Percentiles rank a stretch among this genome's conserved stretches.
phyloP scores from a whole-genome alignment of 2,888 invertebrate species.

The Drepanosiphum platanoidis region DNA sequence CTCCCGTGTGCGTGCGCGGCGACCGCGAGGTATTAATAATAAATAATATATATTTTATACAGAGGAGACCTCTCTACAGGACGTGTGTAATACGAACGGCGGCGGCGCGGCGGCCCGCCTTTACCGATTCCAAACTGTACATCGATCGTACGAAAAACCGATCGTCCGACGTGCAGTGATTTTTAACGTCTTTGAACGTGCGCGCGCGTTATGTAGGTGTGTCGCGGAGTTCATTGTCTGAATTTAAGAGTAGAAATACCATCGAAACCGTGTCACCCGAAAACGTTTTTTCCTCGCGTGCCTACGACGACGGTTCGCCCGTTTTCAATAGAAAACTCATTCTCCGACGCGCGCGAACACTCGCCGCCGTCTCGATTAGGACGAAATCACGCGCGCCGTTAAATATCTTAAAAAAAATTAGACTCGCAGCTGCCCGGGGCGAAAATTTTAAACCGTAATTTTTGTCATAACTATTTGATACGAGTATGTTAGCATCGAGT shows the following conservation, averaged over 20 bases:
- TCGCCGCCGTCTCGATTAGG: not conserved
- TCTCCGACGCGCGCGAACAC: not conserved
- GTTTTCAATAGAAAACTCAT: constrained; percentile 4
- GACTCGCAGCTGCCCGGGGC: too few species aligned
- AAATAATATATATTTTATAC: not conserved
- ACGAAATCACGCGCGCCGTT: not conserved
- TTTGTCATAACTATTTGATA: too few species aligned
- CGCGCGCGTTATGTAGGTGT: not conserved
- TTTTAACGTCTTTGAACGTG: constrained; percentile 40
- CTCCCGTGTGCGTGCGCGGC: not conserved
- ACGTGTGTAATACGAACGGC: too few species aligned
- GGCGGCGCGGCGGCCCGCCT: not conserved
- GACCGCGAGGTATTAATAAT: not conserved
- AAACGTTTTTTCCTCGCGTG: not conserved
- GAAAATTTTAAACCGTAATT: too few species aligned
- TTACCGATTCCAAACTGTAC: constrained; percentile 34
- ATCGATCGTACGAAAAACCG: not conserved
- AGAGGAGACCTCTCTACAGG: too few species aligned
- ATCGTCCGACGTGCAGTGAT: constrained; percentile 37
- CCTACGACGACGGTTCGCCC: constrained; percentile 9
- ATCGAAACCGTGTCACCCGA: constrained; percentile 44
- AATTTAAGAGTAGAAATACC: constrained; percentile 19
- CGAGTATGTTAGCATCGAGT: too few species aligned
- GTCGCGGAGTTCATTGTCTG: constrained; percentile 32
- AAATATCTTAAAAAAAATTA: not conserved